Base-by-base conservation (phyloP, 1,140 invertebrate species). In the Procambarus clarkii region DNA sequence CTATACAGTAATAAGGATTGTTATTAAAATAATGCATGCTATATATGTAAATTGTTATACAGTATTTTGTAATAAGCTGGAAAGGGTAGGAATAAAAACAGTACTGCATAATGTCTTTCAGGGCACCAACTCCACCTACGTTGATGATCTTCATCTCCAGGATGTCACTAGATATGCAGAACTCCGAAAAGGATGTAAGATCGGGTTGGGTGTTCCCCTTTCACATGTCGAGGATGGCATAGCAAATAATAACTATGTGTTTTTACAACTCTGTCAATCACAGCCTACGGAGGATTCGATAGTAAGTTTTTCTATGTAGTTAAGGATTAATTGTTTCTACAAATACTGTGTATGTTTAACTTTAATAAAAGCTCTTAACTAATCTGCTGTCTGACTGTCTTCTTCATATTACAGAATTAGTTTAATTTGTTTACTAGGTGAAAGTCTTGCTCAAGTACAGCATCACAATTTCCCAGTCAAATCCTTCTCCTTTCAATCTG, bases 131-230 rank as follows among this genome's bases (percentile, higher is more conserved):
- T 34, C 11, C 58, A 80, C 86, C 8, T 60, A 79, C 50, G 77
- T 88, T 44, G 78, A 80, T 44, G 77, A 46, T 11, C 24, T 58
- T 3, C 5, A 46, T 18, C 58, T 79, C 13, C 34, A 64, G 9
- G 18, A 50, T 50, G 15, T 34, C 3, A 21, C 54, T 24, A n/a
- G 48, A 4, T 79, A 15, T 54, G 34, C 58, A 21, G 78, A 79
- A 13, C 58, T 88, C 18, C 44, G 44, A 18, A 79, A 9, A 48
- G 86, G 76, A 46, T 60, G 13, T 80, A 34, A 45, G n/a, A 88
- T 80, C 54, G 86, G 86, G 3, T 50, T 80, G 34, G 86, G 86
- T 58, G 64, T 89, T 69, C 88, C 79, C 0, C 78, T 89, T 44
- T 15, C 4, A 18, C n/a, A 46, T n/a, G 24, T 24, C 18, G 50